A percentile compares a stretch with the other conserved stretches of the same genome.
Evolutionary conservation across 2,113 vertebrate genomes (phyloP).

Genomic region (Carlito syrichta): DNA sequence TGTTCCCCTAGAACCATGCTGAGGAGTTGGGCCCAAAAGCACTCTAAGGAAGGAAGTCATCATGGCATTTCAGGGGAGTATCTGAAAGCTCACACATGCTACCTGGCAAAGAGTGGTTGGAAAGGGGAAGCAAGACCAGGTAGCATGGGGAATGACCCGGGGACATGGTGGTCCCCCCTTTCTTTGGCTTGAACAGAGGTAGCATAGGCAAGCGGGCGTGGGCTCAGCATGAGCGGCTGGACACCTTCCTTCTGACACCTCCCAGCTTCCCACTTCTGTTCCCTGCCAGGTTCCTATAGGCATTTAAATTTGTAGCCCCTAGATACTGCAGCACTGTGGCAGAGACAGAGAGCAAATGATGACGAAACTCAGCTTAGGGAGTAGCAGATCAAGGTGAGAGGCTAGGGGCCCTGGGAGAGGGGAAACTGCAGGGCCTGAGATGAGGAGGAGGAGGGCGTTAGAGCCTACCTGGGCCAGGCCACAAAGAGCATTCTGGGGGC

Average conservation of each 20-base stretch:
- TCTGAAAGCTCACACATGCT: not conserved
- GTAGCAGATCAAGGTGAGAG: no score
- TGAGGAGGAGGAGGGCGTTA: no score
- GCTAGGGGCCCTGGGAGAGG: no score
- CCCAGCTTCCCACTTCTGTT: no score
- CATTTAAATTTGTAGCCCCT: not conserved
- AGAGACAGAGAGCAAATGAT: not conserved
- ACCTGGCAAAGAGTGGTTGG: not conserved
- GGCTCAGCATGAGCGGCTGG: not conserved
- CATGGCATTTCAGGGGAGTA: not conserved
- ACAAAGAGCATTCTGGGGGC: rapidly evolving
- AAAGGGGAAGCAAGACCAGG: not conserved
- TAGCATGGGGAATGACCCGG: rapidly evolving
- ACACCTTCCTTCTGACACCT: not conserved
- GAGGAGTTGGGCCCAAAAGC: not conserved
- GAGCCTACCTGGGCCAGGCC: not conserved
- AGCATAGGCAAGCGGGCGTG: not conserved
- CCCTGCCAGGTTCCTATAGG: not conserved
- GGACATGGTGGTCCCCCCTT: not conserved
- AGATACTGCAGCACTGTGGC: not conserved
- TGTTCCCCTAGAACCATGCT: not conserved
- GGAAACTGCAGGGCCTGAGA: not conserved
- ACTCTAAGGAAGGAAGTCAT: not conserved
- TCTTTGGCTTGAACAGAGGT: rapidly evolving
- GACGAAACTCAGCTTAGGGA: rapidly evolving